Percentiles rank a stretch among this genome's conserved stretches.
These are phyloP conservation scores for Nebria brevicollis DNA, from an alignment of 2,888 invertebrate genomes.

Conservation along the genomic window DNA sequence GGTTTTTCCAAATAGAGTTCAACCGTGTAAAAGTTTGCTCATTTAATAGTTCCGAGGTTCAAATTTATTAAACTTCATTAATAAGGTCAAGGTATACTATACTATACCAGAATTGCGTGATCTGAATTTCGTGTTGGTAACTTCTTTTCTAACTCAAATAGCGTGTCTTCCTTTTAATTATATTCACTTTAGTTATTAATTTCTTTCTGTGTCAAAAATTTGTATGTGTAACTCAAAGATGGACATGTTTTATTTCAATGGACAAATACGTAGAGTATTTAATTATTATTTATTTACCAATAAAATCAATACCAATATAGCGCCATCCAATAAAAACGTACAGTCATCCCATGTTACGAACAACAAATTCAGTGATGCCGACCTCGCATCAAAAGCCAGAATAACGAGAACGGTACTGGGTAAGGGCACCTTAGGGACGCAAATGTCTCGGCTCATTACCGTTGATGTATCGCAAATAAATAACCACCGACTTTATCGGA, in stretches of 20 bases:
- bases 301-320: not conserved
- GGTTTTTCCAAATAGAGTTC: not conserved
- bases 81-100: not conserved
- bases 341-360: not conserved
- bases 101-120: not conserved
- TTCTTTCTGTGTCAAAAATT: not conserved
- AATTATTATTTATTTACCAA: not conserved
- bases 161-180: not conserved
- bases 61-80: constrained; percentile 1
- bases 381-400: constrained; percentile 1
- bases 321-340: not conserved
- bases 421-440: constrained; percentile 3
- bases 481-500: constrained; percentile 28
- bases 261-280: too few species aligned
- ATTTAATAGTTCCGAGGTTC: not conserved
- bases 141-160: not conserved
- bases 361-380: constrained; percentile 2
- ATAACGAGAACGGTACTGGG: not conserved
- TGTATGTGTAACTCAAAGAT: not conserved
- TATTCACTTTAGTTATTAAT: not conserved
- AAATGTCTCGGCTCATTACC: constrained; percentile 26
- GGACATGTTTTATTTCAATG: too few species aligned
- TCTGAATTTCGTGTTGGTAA: not conserved
- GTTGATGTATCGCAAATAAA: constrained; percentile 31
- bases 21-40: not conserved